A percentile compares a stretch with the other conserved stretches of the same genome.
These are phyloP conservation scores for Drosophila villosipedis DNA, from an alignment of 2,888 invertebrate species.

Conservation along the genomic window DNA sequence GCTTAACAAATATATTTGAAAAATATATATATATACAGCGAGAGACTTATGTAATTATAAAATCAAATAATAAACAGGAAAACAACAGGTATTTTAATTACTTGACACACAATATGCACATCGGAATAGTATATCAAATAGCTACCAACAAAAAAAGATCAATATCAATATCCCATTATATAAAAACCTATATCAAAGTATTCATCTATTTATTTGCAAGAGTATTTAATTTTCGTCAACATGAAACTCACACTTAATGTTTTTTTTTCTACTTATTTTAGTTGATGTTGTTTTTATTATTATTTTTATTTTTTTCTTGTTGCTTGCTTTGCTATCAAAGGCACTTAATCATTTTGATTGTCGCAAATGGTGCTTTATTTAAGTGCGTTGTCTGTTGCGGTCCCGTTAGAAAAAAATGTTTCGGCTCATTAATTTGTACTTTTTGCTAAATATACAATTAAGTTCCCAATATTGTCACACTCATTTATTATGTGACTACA, in stretches of 20 bases:
- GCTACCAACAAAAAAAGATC: background rate
- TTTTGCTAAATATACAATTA: conserved; percentile 70
- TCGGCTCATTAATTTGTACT: conserved; percentile 72
- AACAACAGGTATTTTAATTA: background rate
- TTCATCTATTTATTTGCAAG: background rate
- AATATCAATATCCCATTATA: background rate
- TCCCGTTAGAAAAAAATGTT: conserved; percentile 31
- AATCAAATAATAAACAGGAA: background rate
- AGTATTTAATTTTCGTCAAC: conserved; percentile 18
- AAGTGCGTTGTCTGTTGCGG: conserved; percentile 43
- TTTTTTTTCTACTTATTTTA: background rate
- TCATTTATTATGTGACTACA: conserved; percentile 53
- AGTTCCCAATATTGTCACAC: conserved; percentile 47
- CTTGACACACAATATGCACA: background rate
- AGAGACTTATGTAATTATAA: background rate
- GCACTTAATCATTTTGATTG: conserved; percentile 80
- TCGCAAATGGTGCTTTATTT: conserved; percentile 69
- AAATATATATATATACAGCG: background rate
- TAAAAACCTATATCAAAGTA: background rate
- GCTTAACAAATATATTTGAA: background rate
- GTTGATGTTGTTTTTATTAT: conserved; percentile 7
- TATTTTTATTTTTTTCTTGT: background rate
- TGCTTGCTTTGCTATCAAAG: conserved; percentile 22
- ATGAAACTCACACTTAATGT: background rate
- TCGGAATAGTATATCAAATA: background rate